Evolutionary conservation across 2,113 vertebrate genomes (phyloP), one percentile per base, ranked within the genome.

Genomic region (Neoarius graeffei): DNA sequence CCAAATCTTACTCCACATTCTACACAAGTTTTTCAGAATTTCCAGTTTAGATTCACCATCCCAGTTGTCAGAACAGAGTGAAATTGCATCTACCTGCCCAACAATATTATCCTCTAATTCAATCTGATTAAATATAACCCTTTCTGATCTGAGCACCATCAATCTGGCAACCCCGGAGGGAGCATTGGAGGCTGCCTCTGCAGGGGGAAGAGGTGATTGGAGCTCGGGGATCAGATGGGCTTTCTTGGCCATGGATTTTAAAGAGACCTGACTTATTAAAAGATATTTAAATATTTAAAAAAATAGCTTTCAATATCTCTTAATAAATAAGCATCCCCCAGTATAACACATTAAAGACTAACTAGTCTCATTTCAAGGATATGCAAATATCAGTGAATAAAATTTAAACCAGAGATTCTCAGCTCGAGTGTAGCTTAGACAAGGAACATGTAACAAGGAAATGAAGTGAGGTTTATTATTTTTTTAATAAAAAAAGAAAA

Each of bases 151-250:
- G 35, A 69, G 57, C 42, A 0, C 27, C 19, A 0, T 23, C 52
- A 73, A 76, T 76, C 84, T 85, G 84, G 84, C 84, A 85, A 85
- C 84, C 69, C 93, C 90, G 92, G 93, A 92, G 93, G 92, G 94
- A 93, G 94, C 94, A 93, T 94, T 94, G 94, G 94, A 93, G 94
- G 93, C 95, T 95, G 95, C 94, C 94, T 94, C 92, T 93, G 94
- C 94, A 93, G 93, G 81, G 94, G 94, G 93, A 95, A 93, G 93
- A 93, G 96, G 95, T 96, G 96, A 97, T 97, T 97, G 96, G 97
- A 96, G 96, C 95, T 94, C 92, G 83, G 94, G 95, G 95, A 96
- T 97, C 96, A 97, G 95, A 95, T 97, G 97, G 96, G 94, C 95
- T 95, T 95, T 95, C 95, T 94, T 82, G 79, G 96, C 95, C 96